Evolutionary conservation across 2,113 vertebrate genomes (phyloP).

Genomic region (Alouatta palliata): DNA sequence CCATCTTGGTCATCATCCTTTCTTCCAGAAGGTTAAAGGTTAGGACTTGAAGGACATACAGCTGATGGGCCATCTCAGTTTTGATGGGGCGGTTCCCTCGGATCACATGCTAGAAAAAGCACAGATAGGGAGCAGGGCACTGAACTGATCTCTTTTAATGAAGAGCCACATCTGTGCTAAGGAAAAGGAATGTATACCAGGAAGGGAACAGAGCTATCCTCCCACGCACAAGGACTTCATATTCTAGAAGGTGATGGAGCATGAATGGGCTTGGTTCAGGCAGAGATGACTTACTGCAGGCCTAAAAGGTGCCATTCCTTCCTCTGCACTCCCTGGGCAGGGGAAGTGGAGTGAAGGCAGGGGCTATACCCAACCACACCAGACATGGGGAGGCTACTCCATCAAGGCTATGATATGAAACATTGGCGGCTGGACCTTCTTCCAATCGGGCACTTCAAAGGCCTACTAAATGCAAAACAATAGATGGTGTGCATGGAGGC

Average conservation of each 20-base stretch:
- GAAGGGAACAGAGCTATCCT: background rate
- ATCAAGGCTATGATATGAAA: background rate
- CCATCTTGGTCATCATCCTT: conserved; percentile 99
- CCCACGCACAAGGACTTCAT: background rate
- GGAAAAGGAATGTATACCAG: background rate
- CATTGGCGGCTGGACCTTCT: background rate
- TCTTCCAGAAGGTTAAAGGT: conserved; percentile 99
- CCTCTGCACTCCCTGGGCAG: background rate
- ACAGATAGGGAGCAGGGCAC: background rate
- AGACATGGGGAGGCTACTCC: background rate
- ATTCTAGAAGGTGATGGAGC: background rate
- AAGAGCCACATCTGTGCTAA: background rate
- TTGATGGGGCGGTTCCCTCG: conserved; percentile 98
- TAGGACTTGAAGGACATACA: conserved; percentile 97
- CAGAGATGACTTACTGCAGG: background rate
- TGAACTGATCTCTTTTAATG: background rate
- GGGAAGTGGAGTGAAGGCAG: no score
- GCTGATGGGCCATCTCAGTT: conserved; percentile 99
- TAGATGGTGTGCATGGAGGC: background rate
- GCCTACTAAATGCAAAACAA: background rate
- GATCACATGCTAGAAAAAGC: conserved; percentile 91
- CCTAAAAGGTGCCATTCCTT: background rate
- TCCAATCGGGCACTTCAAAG: background rate
- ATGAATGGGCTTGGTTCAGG: background rate
- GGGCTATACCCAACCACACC: accelerated